phyloP scores from a whole-genome alignment of 2,797 vertebrate genomes.

The Cossypha niveicapilla region DNA sequence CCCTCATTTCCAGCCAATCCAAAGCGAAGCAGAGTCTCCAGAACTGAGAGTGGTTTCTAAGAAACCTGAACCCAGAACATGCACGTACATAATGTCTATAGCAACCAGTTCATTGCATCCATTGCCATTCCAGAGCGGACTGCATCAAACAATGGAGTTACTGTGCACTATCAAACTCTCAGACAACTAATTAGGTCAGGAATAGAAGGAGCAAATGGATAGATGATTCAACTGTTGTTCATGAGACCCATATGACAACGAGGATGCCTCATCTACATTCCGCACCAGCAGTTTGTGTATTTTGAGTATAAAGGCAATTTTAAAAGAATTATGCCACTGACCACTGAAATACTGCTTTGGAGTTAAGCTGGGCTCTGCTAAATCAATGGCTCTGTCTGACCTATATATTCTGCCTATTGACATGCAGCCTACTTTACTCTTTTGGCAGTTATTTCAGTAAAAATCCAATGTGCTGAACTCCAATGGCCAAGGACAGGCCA shows the following conservation, averaged over 20 bases:
- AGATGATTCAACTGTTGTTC: constrained; percentile 41
- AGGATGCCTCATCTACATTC: constrained; percentile 36
- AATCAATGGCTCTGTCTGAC: constrained; percentile 36
- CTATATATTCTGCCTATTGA: constrained; percentile 17
- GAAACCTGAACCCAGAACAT: background rate
- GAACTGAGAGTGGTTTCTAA: background rate
- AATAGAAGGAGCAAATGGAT: constrained; percentile 36
- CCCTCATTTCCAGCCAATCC: background rate
- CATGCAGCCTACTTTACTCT: constrained; percentile 21
- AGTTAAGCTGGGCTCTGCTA: constrained; percentile 13
- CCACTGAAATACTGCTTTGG: background rate
- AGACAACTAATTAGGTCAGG: constrained; percentile 51
- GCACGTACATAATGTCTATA: background rate
- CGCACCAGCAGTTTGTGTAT: background rate
- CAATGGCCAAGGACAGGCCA: background rate
- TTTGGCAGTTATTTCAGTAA: constrained; percentile 40
- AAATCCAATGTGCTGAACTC: constrained; percentile 22
- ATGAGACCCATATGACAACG: constrained; percentile 12
- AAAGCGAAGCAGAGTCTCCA: background rate
- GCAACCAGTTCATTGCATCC: background rate
- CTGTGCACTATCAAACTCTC: constrained; percentile 33
- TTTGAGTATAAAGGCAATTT: background rate
- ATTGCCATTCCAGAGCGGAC: background rate
- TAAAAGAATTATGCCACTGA: background rate
- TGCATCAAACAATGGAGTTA: constrained; percentile 41